phyloP scores from a whole-genome alignment of 2,888 invertebrate species.

The Ephialtes manifestator region DNA sequence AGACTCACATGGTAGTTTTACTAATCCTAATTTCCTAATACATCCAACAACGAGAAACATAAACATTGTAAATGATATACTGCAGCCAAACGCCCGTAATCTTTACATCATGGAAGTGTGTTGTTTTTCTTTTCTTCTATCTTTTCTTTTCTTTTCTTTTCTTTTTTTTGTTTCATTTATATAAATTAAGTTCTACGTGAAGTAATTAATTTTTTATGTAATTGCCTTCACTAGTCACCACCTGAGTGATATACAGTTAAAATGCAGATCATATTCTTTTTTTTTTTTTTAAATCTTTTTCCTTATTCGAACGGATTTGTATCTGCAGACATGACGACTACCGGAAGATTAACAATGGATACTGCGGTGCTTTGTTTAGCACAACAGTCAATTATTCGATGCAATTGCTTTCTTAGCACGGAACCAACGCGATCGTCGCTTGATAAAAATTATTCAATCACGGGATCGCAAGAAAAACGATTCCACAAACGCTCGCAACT shows the following conservation, averaged over 20 bases:
- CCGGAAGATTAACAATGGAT: constrained; percentile 51
- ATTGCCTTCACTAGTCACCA: constrained; percentile 22
- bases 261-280: constrained; percentile 16
- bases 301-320: constrained; percentile 16
- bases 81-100: constrained; percentile 62
- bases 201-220: constrained; percentile 33
- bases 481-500: constrained; percentile 12
- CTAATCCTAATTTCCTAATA: constrained; percentile 76
- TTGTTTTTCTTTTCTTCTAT: constrained; percentile 24
- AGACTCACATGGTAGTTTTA: constrained; percentile 74
- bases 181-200: constrained; percentile 36
- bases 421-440: background rate
- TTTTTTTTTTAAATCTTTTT: background rate
- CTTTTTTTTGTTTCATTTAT: background rate
- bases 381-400: constrained; percentile 6
- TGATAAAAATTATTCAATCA: constrained; percentile 24
- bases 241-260: constrained; percentile 20
- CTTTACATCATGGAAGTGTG: constrained; percentile 58
- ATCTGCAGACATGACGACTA: constrained; percentile 41
- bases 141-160: constrained; percentile 3
- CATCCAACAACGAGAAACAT: constrained; percentile 80
- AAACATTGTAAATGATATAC: constrained; percentile 77
- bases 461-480: background rate
- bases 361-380: constrained; percentile 6
- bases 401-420: constrained; percentile 1